Base-by-base conservation (phyloP, 1,140 invertebrate species). In the Phenacoccus solenopsis region DNA sequence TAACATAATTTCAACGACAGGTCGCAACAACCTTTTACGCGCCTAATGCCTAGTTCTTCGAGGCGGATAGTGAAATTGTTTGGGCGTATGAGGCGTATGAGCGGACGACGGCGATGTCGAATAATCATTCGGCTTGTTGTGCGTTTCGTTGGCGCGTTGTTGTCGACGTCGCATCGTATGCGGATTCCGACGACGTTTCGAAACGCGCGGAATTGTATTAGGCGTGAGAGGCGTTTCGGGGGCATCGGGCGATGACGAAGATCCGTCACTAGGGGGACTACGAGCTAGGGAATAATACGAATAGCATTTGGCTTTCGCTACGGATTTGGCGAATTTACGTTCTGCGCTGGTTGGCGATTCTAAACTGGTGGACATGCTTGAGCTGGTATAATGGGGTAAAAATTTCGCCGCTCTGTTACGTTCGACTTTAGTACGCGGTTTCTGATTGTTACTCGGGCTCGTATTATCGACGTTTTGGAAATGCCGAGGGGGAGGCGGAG, bases 221-320 rank as follows among this genome's bases (percentile, higher is more conserved):
- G 76, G 73, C 5, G 75, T 73, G 12, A 72, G 72, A 0, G 74
- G 72, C 16, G 75, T 70, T 24, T 75, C 75, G 28, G 71, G 73
- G 16, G 74, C 70, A 9, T 77, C 76, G 3, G 74, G 38, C 13
- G 76, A 77, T 10, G 76, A 77, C 16, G 75, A 76, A 1, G 74
- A 75, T 16, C 73, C 76, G 59, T 77, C 76, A 68, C 76, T 77
- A 9, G 76, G 76, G 9, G 76, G 76, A 71, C 76, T 77, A 28
- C 75, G 72, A 10, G 76, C 73, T 22, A 77, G 71, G 9, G 77
- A 78, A 70, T 76, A 78, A 61, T 77, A 77, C 4, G 75, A 76
- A 59, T 76, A 77, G 69, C 76, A 75, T 73, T 76, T 77, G 1
- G 76, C 71, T 25, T 73, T 68, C 25, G 73, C 70, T 27, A 73